Percentiles rank a stretch among this genome's conserved stretches.
Evolutionary conservation across 2,888 invertebrate genomes (phyloP).

Genomic region (Chelonus formosanus): DNA sequence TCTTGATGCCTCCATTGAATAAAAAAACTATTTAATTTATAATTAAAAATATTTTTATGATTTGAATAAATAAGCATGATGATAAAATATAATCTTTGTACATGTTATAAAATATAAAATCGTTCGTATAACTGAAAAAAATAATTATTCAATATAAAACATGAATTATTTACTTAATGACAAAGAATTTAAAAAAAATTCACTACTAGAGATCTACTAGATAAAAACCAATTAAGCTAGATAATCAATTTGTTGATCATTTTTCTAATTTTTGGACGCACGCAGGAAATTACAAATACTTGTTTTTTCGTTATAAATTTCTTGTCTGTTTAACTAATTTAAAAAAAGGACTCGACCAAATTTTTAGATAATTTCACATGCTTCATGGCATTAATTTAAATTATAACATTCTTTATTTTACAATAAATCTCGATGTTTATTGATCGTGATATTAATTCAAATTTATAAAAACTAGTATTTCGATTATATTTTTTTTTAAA

Average conservation of each 20-base stretch:
- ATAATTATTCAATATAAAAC: no score
- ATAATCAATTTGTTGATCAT: conserved; percentile 9
- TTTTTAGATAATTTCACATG: conserved; percentile 51
- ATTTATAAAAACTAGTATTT: conserved; percentile 8
- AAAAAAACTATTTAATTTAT: not conserved
- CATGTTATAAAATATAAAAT: not conserved
- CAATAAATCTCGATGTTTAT: conserved; percentile 59
- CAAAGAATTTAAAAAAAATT: conserved; percentile 22
- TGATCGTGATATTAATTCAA: conserved; percentile 15
- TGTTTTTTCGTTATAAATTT: conserved; percentile 15
- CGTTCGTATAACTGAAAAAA: no score
- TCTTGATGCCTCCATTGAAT: conserved; percentile 1
- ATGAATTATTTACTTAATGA: not conserved
- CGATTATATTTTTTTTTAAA: not conserved
- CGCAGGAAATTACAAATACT: conserved; percentile 28
- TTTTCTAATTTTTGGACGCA: conserved; percentile 32
- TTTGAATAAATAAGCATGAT: conserved; percentile 9
- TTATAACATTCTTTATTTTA: conserved; percentile 59
- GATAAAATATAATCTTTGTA: conserved; percentile 15
- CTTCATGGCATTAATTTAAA: conserved; percentile 60
- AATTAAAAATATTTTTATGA: not conserved
- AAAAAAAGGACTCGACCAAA: conserved; percentile 8
- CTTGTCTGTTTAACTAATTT: conserved; percentile 21
- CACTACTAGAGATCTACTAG: conserved; percentile 31
- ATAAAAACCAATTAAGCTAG: conserved; percentile 33